Evolutionary conservation across 2,888 invertebrate species (phyloP), one percentile per base, ranked within the genome.

Genomic region (Ormyrus pomaceus): DNA sequence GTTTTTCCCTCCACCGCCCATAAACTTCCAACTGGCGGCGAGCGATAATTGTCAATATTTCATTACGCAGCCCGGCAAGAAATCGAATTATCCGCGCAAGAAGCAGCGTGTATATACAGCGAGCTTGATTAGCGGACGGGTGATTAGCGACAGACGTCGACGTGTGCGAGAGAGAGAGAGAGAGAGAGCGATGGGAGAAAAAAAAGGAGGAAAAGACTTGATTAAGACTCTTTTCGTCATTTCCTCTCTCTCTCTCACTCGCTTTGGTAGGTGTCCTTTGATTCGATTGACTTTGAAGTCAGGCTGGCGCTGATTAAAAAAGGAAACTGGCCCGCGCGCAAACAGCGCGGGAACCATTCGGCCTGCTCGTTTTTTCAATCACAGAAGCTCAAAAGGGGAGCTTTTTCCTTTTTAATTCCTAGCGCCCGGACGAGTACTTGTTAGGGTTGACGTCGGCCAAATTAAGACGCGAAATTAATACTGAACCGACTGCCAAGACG

Each of bases 201-300:
- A 58, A 6, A 59, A 45, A 73, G n/a, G 56, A 61, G 53, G 58
- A 73, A 59, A 61, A 56, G 79, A 83, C 83, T 85, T 86, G 87
- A 88, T 86, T 86, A 87, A 86, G 86, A 86, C 85, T 83, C 84
- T 86, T 82, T 74, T 77, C 48, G 80, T 70, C 70, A 75, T 84
- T 81, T 83, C 83, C 82, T 48, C 64, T 11, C 1, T 10, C 45
- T 45, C 64, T 48, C 64, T 6, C 19, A n/a, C 19, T 62, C 19
- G 66, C 55, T 65, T 45, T 10, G 9, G 1, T n/a, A 6, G 48
- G 53, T 77, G 80, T 83, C 80, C 85, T 87, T 88, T 87, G 87
- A 88, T 88, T 89, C 86, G 86, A 87, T 87, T 87, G 83, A 78
- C 84, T 90, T 90, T 90, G 90, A 90, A 87, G 90, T 89, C 85